Evolutionary conservation across 2,113 vertebrate species (phyloP), one percentile per base, ranked within the genome.

Genomic region (Odocoileus hemionus): DNA sequence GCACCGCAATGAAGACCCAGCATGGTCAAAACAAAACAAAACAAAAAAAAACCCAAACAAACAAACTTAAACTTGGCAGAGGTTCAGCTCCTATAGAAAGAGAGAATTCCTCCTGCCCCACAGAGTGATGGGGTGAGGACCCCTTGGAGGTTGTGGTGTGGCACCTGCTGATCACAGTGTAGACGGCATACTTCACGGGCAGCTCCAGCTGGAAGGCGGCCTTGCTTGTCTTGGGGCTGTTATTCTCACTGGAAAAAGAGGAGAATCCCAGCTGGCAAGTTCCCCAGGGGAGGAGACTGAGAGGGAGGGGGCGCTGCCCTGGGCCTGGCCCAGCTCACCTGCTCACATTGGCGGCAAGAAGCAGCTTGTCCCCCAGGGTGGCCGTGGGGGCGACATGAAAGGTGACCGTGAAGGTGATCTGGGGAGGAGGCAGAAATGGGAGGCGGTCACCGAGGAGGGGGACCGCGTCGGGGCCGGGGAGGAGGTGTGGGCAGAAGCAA

Each of bases 311-410:
- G 33, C 4, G 0, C 36, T 21, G 61, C 36, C 55, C 70, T 3
- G 5, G 28, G 28, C 30, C 76, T 76, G 86, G 43, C 39, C 74
- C 45, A 13, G 54, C 95, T 83, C 79, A 96, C 97, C 97, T 98
- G 92, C 83, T 96, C 52, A 96, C 97, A 1, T 36, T 96, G 78
- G 95, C 97, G 1, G 0, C 85, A 21, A 98, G 60, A 25, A 93
- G 94, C 47, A 98, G 43, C 14, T 12, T 43, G 17, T 87, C 55
- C 16, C 97, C 96, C 60, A 98, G 91, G 25, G 6, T 1, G 36
- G 97, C 98, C 28, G 7, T 96, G 19, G 95, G 87, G 36, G 94
- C 95, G 17, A 98, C 90, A 9, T 98, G 95, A 70, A 98, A 98
- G 79, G 85, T 97, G 57, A 74, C 61, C 4, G 47, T 10, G 67